Conservation (phyloP, 2,113 vertebrate genomes). For the Gyps fulvus region DNA sequence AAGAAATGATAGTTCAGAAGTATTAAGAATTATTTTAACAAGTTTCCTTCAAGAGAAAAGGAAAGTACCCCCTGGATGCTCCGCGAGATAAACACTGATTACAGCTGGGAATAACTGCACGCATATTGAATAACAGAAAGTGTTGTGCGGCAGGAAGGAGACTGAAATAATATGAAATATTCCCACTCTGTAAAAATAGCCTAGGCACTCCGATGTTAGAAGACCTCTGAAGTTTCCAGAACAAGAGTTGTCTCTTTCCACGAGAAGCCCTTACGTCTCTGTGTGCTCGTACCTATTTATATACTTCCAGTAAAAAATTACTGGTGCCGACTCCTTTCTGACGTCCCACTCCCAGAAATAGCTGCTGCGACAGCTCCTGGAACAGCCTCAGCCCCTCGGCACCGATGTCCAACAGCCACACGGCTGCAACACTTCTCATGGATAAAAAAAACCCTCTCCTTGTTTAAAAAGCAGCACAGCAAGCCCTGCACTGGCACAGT, state of each 20-base stretch:
- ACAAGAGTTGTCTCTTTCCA: background rate
- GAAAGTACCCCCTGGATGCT: background rate
- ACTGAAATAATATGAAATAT: background rate
- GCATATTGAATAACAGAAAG: background rate
- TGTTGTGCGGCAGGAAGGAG: background rate
- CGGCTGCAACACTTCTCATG: background rate
- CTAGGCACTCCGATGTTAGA: background rate
- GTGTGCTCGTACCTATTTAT: background rate
- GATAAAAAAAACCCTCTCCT: background rate
- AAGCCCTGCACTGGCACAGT: fast-evolving
- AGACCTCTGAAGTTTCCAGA: background rate
- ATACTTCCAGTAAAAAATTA: background rate
- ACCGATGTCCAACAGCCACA: fast-evolving
- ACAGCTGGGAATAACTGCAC: background rate
- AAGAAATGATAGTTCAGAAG: background rate
- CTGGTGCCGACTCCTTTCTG: background rate
- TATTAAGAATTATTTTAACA: background rate
- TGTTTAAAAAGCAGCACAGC: background rate
- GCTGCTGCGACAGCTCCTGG: background rate
- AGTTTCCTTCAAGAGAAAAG: background rate
- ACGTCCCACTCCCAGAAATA: background rate
- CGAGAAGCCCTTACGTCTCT: background rate
- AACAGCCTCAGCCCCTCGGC: background rate
- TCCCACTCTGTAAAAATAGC: background rate
- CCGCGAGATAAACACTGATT: background rate